Percentiles rank a stretch among this genome's conserved stretches.
Evolutionary conservation across 2,113 vertebrate species (phyloP).

Genomic region (Chauna torquata): DNA sequence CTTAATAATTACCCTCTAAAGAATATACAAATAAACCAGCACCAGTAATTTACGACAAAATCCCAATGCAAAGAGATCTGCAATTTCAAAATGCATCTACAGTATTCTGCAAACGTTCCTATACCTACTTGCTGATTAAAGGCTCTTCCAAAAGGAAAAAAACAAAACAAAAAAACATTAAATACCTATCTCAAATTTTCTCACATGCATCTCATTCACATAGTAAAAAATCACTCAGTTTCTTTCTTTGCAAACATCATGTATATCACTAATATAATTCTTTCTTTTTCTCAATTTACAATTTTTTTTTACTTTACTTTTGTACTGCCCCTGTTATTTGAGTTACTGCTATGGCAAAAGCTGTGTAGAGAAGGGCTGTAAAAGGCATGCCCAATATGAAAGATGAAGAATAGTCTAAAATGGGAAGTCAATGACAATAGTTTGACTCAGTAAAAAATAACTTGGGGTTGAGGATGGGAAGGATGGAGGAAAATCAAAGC

Average conservation of each 20-base stretch:
- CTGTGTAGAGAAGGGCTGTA: conserved; percentile 22
- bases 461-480: neutral
- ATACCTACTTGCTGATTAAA: neutral
- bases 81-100: neutral
- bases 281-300: neutral
- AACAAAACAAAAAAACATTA: neutral
- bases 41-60: conserved; percentile 15
- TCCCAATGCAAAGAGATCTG: neutral
- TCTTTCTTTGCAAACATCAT: neutral
- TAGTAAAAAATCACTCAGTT: neutral
- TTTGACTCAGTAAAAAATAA: conserved; percentile 38
- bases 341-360: conserved; percentile 35
- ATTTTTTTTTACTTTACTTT: conserved; percentile 17
- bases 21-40: conserved; percentile 23
- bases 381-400: conserved; percentile 44
- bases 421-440: conserved; percentile 5
- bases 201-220: neutral
- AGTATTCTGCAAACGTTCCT: neutral
- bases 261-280: neutral
- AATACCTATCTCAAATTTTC: neutral
- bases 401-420: conserved; percentile 40
- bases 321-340: conserved; percentile 13
- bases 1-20: conserved; percentile 48
- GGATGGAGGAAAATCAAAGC: conserved; percentile 17
- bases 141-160: neutral